Evolutionary conservation across 2,797 vertebrate genomes (phyloP), one percentile per base, ranked within the genome.

Genomic region (Poliocrania exsul): DNA sequence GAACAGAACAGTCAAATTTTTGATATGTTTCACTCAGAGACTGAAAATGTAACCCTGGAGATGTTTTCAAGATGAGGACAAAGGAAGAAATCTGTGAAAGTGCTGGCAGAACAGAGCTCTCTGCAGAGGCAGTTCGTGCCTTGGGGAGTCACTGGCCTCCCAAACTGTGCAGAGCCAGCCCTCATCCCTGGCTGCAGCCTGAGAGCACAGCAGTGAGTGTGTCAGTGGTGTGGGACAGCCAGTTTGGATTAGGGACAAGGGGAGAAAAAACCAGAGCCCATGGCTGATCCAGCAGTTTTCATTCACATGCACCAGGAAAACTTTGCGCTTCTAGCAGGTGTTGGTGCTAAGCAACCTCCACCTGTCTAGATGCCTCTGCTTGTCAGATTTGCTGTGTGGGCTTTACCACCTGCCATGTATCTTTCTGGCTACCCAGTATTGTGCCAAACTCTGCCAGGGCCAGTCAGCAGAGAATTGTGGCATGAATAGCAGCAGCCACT

Each of bases 391-490:
- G 69, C 65, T 57, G 28, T 91, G 81, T 91, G 57, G 75, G 46
- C 85, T 81, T 86, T 70, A 35, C 60, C 84, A 70, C 58, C 84
- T 87, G 47, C 78, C 29, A 6, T 57, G 42, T 82, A 37, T 77
- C 73, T 92, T 91, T 56, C 69, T 92, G 70, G 50, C 81, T 79
- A 31, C 56, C 78, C 40, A 29, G 38, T 56, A 77, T 72, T 67
- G 71, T 91, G 73, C 69, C 77, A 58, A 25, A 66, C 64, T 93
- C 78, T 84, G 84, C 78, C 86, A 90, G 81, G 44, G 78, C 78
- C 47, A 70, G 78, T 70, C 88, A 78, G 50, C 67, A 64, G 64
- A 57, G 51, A 64, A 40, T 11, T 20, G 13, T 91, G 44, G 47
- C 69, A 53, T 54, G 53, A 93, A 60, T 42, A 88, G 67, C 64